These are phyloP conservation scores for Sesia bembeciformis DNA, from an alignment of 2,888 invertebrate species.

Conservation along the genomic window DNA sequence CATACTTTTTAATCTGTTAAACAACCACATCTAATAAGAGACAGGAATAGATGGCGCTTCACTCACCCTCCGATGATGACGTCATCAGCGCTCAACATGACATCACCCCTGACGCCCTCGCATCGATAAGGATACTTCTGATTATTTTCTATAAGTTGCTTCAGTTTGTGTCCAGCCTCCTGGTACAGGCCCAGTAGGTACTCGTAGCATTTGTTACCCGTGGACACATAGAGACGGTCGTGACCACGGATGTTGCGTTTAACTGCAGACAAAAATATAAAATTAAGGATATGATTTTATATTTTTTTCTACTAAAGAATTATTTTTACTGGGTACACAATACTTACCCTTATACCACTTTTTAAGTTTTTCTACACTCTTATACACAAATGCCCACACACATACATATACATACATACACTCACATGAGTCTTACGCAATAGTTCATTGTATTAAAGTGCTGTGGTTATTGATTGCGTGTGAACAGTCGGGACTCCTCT, in stretches of 20 bases:
- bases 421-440: too few species aligned
- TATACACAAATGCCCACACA: too few species aligned
- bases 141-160: constrained; percentile 65
- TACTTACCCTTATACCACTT: too few species aligned
- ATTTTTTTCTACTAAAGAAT: too few species aligned
- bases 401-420: too few species aligned
- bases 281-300: background rate
- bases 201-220: constrained; percentile 80
- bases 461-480: too few species aligned
- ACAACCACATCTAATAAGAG: too few species aligned
- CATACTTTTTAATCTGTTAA: too few species aligned
- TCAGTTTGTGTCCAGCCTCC: constrained; percentile 26
- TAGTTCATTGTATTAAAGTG: too few species aligned
- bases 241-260: constrained; percentile 90
- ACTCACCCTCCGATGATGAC: constrained; percentile 79
- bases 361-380: too few species aligned
- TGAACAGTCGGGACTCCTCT: too few species aligned
- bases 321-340: too few species aligned
- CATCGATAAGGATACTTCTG: constrained; percentile 77
- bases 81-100: constrained; percentile 82
- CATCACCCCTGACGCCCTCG: constrained; percentile 89
- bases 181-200: constrained; percentile 81
- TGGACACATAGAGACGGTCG: constrained; percentile 90
- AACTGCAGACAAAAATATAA: constrained; percentile 43
- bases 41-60: background rate